Conservation (phyloP, 1,140 invertebrate species). For the Anastrepha ludens region DNA sequence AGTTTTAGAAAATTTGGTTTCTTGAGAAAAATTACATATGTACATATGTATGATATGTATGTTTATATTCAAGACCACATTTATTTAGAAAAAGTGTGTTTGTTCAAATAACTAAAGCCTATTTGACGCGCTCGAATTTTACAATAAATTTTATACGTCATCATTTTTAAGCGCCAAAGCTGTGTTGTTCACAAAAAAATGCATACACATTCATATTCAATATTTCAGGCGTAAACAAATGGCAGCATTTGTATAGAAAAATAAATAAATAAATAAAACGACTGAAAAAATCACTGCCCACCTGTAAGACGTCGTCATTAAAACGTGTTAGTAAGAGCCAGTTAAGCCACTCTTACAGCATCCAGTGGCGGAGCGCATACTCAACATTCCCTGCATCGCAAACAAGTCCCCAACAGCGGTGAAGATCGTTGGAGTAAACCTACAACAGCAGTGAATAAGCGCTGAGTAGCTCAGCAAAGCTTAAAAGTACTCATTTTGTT, state of each 20-base stretch:
- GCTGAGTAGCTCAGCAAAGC: not conserved
- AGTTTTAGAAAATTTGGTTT: no score
- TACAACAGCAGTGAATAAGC: constrained; percentile 15
- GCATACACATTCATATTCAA: not conserved
- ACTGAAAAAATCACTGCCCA: constrained; percentile 1
- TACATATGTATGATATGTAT: no score
- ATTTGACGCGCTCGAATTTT: not conserved
- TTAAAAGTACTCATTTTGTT: not conserved
- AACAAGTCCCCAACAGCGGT: not conserved
- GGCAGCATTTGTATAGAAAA: not conserved
- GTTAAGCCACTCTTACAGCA: not conserved
- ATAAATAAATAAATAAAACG: not conserved
- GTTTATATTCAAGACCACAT: no score
- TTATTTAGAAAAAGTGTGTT: no score
- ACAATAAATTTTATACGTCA: not conserved
- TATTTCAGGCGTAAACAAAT: not conserved
- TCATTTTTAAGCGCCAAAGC: not conserved
- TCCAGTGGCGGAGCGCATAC: not conserved
- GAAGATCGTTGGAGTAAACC: constrained; percentile 11
- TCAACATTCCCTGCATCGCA: constrained; percentile 10
- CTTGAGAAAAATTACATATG: no score
- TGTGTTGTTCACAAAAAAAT: not conserved
- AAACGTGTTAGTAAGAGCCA: constrained; percentile 13
- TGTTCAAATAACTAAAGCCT: not conserved
- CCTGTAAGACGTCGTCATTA: constrained; percentile 4